Base-by-base conservation (phyloP, 2,888 invertebrate species). In the Drosophila pseudotakahashii region DNA sequence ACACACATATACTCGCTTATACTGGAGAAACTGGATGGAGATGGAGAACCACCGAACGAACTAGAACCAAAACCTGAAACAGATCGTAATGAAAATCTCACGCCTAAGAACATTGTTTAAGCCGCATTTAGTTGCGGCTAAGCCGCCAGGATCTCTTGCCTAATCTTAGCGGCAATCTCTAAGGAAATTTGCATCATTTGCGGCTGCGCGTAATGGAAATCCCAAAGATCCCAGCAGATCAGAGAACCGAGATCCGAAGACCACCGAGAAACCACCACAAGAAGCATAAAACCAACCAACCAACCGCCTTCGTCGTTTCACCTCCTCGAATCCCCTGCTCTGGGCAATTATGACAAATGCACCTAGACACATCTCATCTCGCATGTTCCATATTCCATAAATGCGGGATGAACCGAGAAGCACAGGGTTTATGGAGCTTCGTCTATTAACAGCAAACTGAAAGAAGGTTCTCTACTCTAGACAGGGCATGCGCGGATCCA, bases 141-240 rank as follows among this genome's bases (percentile, higher is more conserved):
- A 83, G 80, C 86, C 70, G 47, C 41, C 45, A 47, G 52, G n/a
- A 48, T 72, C 39, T 14, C 16, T 32, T 23, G 41, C 42, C 23
- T 79, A 83, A 83, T 88, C 83, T 79, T n/a, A 68, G 83, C 83
- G 74, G 86, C 71, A 76, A 85, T 88, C 86, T 85, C 54, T 63
- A 71, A 85, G 70, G 67, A 71, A 85, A 80, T 88, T 83, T 83
- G 86, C 88, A 88, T 83, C 82, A 83, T 83, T 83, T 86, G 86
- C 83, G 75, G 67, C 73, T 67, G 68, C 63, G 53, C 70, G 79
- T 78, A 78, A 80, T 76, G 74, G 76, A 79, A 83, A 86, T 86
- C 82, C 70, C 54, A 72, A 34, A 30, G 58, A 58, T 58, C 54
- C 34, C 23, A 53, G 19, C 14, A 48, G 19, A 51, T 52, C 45